Evolutionary conservation across 2,113 vertebrate genomes (phyloP), one percentile per base, ranked within the genome.

Genomic region (Agapornis roseicollis): DNA sequence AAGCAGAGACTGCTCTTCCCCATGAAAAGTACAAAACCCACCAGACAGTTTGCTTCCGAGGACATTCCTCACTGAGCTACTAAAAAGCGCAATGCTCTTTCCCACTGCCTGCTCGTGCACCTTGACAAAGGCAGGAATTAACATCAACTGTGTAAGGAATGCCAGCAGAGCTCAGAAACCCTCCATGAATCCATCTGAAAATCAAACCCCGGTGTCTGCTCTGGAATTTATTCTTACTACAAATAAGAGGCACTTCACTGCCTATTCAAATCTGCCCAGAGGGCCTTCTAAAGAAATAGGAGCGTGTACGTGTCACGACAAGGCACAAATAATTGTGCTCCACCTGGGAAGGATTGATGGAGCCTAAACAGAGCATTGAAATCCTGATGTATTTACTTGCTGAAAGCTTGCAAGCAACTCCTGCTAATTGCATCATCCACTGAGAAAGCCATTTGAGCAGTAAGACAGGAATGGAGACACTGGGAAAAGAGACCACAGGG

Each of bases 201-300:
- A 83, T 17, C 29, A 92, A 88, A 81, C 66, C 44, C 56, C 25
- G 31, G 16, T 17, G 81, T 41, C 85, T 91, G 60, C 35, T 65
- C 74, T 53, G 42, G 83, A 93, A 80, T 66, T 95, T 58, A 47
- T 65, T 87, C 95, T 82, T 81, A 84, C 83, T 88, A 83, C 42
- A 85, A 92, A 52, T 52, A 84, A 85, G 55, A 88, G 53, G 27
- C 78, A 92, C 69, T 91, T 89, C 64, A 79, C 35, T 23, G 80
- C 80, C 60, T 88, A 37, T 49, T 79, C 6, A 1, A 85, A 76
- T 64, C 53, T 90, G 46, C 88, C 81, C 17, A 1, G 31, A 80
- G 47, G 84, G 72, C 37, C 82, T 95, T 84, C 77, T 80, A 90
- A 73, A 85, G 80, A 53, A 94, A 84, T 31, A 58, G 1, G 0